Evolutionary conservation across 1,140 invertebrate genomes (phyloP).

Genomic region (Hyles vespertilio): DNA sequence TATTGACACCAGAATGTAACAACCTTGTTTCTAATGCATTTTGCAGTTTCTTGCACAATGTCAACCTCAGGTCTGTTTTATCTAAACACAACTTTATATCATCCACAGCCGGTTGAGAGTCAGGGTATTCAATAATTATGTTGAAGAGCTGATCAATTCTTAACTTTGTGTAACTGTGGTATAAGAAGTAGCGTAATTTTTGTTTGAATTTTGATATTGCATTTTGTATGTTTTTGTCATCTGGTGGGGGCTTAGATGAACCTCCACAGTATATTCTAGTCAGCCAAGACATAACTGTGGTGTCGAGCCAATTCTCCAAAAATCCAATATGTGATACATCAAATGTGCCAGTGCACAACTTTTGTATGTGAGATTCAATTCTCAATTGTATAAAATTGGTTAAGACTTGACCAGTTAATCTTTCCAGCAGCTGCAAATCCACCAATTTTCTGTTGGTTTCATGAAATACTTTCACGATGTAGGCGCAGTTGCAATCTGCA

Average conservation of each 20-base stretch:
- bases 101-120: slow-evolving; percentile 94
- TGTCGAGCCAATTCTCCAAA: slow-evolving; percentile 89
- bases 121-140: slow-evolving; percentile 97
- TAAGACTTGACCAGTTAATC: slow-evolving; percentile 86
- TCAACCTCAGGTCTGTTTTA: slow-evolving; percentile 87
- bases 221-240: slow-evolving; percentile 74
- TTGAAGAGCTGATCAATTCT: slow-evolving; percentile 96
- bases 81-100: slow-evolving; percentile 92
- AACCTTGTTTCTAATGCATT: slow-evolving; percentile 87
- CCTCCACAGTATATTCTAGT: slow-evolving; percentile 84
- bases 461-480: slow-evolving; percentile 85
- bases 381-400: slow-evolving; percentile 87
- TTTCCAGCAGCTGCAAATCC: slow-evolving; percentile 86
- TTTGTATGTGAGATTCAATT: slow-evolving; percentile 87
- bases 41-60: slow-evolving; percentile 87
- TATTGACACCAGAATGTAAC: slow-evolving; percentile 96
- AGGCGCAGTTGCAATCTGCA: slow-evolving; percentile 83
- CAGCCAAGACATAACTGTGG: slow-evolving; percentile 89
- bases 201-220: slow-evolving; percentile 83
- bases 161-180: slow-evolving; percentile 91
- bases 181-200: slow-evolving; percentile 90
- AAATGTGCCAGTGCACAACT: slow-evolving; percentile 88
- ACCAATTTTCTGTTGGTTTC: slow-evolving; percentile 85
- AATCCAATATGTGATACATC: slow-evolving; percentile 84
- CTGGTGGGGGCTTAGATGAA: slow-evolving; percentile 74